phyloP scores from a whole-genome alignment of 2,888 invertebrate species.

The Galerucella pusilla region DNA sequence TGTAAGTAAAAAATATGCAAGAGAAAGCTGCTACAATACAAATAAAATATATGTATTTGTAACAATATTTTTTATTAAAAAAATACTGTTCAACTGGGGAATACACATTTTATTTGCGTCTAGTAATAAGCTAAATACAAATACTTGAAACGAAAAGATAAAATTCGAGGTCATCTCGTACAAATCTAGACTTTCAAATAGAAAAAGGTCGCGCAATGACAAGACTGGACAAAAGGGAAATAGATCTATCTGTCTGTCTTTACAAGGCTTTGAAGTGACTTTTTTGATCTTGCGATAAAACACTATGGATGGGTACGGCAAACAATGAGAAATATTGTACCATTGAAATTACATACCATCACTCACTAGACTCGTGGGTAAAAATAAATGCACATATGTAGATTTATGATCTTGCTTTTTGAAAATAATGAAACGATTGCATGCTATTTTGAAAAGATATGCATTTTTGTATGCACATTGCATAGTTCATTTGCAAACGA shows the following conservation, averaged over 20 bases:
- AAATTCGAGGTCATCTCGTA: conserved; percentile 23
- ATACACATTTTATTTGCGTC: background rate
- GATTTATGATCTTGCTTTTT: conserved; percentile 2
- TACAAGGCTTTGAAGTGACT: conserved; percentile 6
- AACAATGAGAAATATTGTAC: conserved; percentile 11
- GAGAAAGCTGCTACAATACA: too few species aligned
- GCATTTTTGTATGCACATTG: background rate
- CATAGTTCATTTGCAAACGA: too few species aligned
- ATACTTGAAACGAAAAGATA: background rate
- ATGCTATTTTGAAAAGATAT: background rate
- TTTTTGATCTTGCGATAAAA: conserved; percentile 12
- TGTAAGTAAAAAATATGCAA: too few species aligned
- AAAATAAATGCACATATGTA: background rate
- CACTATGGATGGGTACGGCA: conserved; percentile 9
- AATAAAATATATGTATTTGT: too few species aligned
- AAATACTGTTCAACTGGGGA: too few species aligned
- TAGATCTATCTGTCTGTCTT: conserved; percentile 6
- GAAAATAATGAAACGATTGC: background rate
- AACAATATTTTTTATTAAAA: too few species aligned
- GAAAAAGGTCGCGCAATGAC: conserved; percentile 6
- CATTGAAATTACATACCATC: conserved; percentile 6
- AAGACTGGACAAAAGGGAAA: conserved; percentile 15
- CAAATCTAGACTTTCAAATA: conserved; percentile 13
- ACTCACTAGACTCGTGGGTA: background rate
- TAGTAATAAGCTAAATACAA: background rate